phyloP scores from a whole-genome alignment of 2,113 vertebrate species.

The Mirounga angustirostris region DNA sequence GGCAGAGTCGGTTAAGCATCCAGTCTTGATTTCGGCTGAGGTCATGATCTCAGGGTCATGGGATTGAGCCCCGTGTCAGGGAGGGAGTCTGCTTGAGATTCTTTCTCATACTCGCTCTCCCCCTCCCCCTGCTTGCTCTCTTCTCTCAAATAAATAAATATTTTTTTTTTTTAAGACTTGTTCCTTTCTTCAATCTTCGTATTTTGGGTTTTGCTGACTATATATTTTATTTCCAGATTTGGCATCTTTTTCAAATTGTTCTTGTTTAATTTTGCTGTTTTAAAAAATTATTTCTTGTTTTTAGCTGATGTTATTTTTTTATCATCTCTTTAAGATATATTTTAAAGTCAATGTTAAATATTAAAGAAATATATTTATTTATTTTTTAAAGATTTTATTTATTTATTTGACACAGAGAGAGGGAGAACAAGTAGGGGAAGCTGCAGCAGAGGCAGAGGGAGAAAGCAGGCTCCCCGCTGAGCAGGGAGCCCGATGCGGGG shows the following conservation, averaged over 20 bases:
- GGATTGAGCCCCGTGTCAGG: neutral
- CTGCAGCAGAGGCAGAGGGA: neutral
- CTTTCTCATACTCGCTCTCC: neutral
- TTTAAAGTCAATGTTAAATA: neutral
- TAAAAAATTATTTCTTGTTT: neutral
- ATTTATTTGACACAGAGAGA: too few relatives aligned
- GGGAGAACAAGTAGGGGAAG: too few relatives aligned
- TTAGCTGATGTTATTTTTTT: neutral
- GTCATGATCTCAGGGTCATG: neutral
- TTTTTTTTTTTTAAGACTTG: neutral
- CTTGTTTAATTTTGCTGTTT: conserved; percentile 38
- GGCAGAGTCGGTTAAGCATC: neutral
- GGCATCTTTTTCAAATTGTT: neutral
- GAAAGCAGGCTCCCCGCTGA: too few relatives aligned
- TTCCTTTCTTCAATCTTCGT: neutral
- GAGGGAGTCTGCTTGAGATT: neutral
- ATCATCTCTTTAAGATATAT: neutral
- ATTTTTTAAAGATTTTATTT: too few relatives aligned
- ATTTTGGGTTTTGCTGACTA: neutral
- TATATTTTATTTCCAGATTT: neutral
- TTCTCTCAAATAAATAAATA: neutral
- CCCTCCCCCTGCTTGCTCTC: neutral
- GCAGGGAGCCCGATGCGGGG: neutral
- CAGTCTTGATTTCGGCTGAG: neutral
- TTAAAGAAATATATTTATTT: neutral